A percentile compares a stretch with the other conserved stretches of the same genome.
phyloP scores from a whole-genome alignment of 2,888 invertebrate species.

The Tenthredo notha region DNA sequence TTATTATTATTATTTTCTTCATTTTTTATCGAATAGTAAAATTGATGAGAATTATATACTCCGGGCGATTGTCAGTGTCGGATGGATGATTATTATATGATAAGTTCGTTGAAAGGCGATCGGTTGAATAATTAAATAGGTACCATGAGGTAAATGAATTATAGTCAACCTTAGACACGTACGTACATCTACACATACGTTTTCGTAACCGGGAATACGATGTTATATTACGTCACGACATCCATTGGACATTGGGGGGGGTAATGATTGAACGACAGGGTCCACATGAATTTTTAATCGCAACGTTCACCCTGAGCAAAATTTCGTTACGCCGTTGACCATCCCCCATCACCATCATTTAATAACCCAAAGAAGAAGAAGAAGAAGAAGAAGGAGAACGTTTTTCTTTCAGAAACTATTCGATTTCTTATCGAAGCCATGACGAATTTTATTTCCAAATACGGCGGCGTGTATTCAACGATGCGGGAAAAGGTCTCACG shows the following conservation, averaged over 20 bases:
- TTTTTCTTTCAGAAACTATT: neutral
- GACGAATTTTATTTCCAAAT: neutral
- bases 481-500: conserved; percentile 40
- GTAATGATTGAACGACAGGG: conserved; percentile 52
- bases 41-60: conserved; percentile 19
- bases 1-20: no score
- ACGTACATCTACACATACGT: neutral
- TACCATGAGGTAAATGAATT: conserved; percentile 46
- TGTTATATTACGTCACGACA: conserved; percentile 30
- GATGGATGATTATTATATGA: conserved; percentile 26
- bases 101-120: conserved; percentile 42
- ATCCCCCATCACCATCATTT: neutral
- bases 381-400: neutral
- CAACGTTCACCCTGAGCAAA: neutral
- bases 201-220: neutral
- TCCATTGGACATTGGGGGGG: neutral
- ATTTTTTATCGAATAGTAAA: conserved; percentile 22
- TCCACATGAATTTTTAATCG: conserved; percentile 47
- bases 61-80: neutral
- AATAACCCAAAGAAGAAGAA: neutral
- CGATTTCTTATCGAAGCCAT: neutral
- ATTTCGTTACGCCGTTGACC: conserved; percentile 16
- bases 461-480: neutral
- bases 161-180: conserved; percentile 12
- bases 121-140: conserved; percentile 49